Percentiles rank a stretch among this genome's conserved stretches.
Evolutionary conservation across 2,797 vertebrate genomes (phyloP).

Genomic region (Sebastes kiyomatsui): DNA sequence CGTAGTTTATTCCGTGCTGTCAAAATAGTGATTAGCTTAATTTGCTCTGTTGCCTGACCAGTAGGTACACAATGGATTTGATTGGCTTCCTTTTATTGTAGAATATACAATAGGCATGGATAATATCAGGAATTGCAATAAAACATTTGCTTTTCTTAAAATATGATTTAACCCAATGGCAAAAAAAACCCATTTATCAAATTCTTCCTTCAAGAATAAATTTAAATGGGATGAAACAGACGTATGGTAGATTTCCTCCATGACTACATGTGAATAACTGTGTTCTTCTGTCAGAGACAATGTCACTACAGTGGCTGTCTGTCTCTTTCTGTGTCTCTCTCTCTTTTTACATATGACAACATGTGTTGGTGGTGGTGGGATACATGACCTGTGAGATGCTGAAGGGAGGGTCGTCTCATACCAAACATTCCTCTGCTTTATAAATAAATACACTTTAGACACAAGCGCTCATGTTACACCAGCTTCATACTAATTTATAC

Average conservation of each 20-base stretch:
- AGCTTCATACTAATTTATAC: slow-evolving; percentile 73
- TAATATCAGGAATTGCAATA: background rate
- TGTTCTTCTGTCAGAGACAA: slow-evolving; percentile 54
- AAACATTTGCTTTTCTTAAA: background rate
- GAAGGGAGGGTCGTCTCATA: slow-evolving; percentile 76
- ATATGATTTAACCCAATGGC: background rate
- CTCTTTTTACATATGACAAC: slow-evolving; percentile 73
- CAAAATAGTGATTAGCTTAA: background rate
- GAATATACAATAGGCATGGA: background rate
- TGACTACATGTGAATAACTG: background rate
- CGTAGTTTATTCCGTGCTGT: background rate
- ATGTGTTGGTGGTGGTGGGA: slow-evolving; percentile 74
- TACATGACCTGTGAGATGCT: slow-evolving; percentile 75
- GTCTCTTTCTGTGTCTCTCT: slow-evolving; percentile 19
- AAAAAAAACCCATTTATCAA: background rate
- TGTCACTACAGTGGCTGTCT: slow-evolving; percentile 41
- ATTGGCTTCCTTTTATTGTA: background rate
- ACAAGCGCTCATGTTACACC: slow-evolving; percentile 73
- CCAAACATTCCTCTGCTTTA: slow-evolving; percentile 82
- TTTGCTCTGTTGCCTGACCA: background rate
- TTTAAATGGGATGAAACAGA: background rate
- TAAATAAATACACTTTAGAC: slow-evolving; percentile 84
- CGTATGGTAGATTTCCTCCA: background rate
- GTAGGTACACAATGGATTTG: background rate
- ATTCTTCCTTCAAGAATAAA: background rate